Evolutionary conservation across 2,888 invertebrate species (phyloP), one percentile per base, ranked within the genome.

Genomic region (Xestoiulus laeticollis): DNA sequence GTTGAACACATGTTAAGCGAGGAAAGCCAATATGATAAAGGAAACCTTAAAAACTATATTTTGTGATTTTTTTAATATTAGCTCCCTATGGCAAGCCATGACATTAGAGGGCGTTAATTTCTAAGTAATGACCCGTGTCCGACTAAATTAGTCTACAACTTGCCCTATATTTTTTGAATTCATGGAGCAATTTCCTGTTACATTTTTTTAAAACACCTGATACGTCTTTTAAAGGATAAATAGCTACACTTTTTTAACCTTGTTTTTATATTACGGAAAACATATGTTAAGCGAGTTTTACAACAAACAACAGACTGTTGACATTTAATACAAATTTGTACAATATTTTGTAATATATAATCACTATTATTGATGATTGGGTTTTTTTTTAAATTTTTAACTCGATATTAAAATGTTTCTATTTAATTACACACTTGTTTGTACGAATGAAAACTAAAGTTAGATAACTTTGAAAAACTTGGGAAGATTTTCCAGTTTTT

Each of bases 1-100:
- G 78, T 78, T 30, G 78, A 78, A 78, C 78, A 78, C 78, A 78
- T 78, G 78, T 78, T 78, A 78, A 78, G 78, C 78, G 78, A 78
- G 78, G 78, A 78, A 78, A 78, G 78, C 78, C 78, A 78, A 78
- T 30, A 78, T 78, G 78, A 78, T 78, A 78, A 78, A 78, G 78
- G 78, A 30, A 48, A 78, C 26, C 78, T 26, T 78, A 78, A 78
- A 78, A 78, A 78, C 78, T 14, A 30, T 30, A 30, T 78, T 78
- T 78, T 30, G 14, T 30, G 48, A 30, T 78, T 78, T 78, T 78
- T 78, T 78, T 78, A 14, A 78, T 22, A 30, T 78, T 2, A 30
- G 30, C 78, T 26, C 78, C 59, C 78, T 30, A 14, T 78, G 78
- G 78, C 78, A 78, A 22, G 26, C 78, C 12, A 26, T 78, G 78